Conservation (phyloP, 2,888 invertebrate species). For the Corbicula japonica region DNA sequence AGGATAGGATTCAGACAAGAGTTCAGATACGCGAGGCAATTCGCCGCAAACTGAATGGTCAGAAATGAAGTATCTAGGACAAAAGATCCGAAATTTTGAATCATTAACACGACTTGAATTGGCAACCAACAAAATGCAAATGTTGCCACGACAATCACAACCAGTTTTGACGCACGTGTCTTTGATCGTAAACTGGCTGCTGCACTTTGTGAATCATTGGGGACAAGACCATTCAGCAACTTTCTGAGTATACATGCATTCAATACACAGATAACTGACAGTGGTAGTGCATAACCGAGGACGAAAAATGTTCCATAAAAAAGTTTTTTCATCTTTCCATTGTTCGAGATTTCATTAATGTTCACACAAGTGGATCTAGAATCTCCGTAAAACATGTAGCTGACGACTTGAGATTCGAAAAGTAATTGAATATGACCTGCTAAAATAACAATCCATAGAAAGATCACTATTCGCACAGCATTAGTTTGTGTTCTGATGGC, state of each 20-base stretch:
- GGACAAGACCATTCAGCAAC: conserved; percentile 92
- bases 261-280: conserved; percentile 94
- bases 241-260: conserved; percentile 96
- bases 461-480: conserved; percentile 92
- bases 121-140: conserved; percentile 98
- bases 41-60: conserved; percentile 84
- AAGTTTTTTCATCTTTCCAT: conserved; percentile 28
- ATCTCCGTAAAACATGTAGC: conserved; percentile 85
- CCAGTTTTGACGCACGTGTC: conserved; percentile 96
- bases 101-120: conserved; percentile 91
- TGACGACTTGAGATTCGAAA: conserved; percentile 73
- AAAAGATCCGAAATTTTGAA: conserved; percentile 92
- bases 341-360: background rate
- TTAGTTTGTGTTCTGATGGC: conserved; percentile 93
- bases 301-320: conserved; percentile 89
- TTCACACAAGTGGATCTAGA: conserved; percentile 79
- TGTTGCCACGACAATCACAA: conserved; percentile 95
- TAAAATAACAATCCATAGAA: conserved; percentile 93
- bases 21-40: conserved; percentile 93
- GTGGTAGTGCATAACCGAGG: conserved; percentile 95
- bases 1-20: conserved; percentile 97
- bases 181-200: conserved; percentile 94
- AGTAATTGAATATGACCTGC: conserved; percentile 83
- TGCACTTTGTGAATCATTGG: conserved; percentile 91
- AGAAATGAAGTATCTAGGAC: conserved; percentile 89